Evolutionary conservation across 2,113 vertebrate genomes (phyloP).

Genomic region (Leptocoma aspasia): DNA sequence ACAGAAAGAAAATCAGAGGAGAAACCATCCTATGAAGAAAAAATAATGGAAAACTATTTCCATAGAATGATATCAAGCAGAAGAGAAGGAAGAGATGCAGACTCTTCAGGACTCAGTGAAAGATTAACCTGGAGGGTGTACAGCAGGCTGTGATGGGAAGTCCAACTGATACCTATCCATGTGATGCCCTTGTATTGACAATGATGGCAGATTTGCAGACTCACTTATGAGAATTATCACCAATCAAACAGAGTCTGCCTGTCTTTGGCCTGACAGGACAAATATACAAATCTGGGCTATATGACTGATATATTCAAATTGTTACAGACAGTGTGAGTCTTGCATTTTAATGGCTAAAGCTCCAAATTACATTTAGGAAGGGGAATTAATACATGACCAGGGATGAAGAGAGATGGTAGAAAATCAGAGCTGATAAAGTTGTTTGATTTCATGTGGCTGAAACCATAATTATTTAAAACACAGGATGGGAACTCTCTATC

Average conservation of each 20-base stretch:
- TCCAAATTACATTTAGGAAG: not conserved
- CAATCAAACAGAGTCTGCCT: not conserved
- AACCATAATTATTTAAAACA: not conserved
- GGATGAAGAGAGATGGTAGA: not conserved
- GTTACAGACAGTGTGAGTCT: accelerated
- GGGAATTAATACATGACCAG: not conserved
- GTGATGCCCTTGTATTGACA: not conserved
- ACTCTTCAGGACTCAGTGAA: not conserved
- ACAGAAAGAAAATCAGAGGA: not conserved
- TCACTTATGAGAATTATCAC: not conserved
- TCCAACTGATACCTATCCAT: not conserved
- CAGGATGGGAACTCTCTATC: not conserved
- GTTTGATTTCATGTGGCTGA: not conserved
- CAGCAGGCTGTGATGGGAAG: not conserved
- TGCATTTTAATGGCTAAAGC: not conserved
- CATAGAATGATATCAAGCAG: not conserved
- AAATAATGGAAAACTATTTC: not conserved
- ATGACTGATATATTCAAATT: not conserved
- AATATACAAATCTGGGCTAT: not conserved
- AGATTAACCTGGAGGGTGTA: not conserved
- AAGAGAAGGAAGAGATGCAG: not conserved
- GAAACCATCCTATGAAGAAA: not conserved
- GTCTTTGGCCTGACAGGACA: not conserved
- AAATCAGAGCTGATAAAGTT: not conserved
- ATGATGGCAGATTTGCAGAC: not conserved